Evolutionary conservation across 2,888 invertebrate species (phyloP).

Genomic region (Tetranychus piercei): DNA sequence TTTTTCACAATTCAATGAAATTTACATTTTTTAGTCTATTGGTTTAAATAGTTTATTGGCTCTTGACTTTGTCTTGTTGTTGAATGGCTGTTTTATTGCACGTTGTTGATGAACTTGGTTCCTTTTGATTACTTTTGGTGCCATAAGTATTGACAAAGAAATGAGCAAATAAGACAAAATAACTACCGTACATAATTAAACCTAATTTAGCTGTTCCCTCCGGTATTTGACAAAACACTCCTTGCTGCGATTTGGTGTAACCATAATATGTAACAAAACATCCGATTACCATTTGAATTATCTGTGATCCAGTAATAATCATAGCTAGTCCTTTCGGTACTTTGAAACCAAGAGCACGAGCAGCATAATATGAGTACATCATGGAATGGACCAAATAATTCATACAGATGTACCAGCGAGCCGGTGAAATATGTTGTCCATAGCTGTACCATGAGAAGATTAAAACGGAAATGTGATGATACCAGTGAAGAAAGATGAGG

Average conservation of each 20-base stretch:
- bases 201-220: constrained; percentile 65
- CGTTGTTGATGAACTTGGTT: background rate
- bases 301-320: constrained; percentile 71
- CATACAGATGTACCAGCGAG: constrained; percentile 75
- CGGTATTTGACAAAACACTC: constrained; percentile 50
- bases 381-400: constrained; percentile 76
- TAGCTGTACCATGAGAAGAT: constrained; percentile 74
- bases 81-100: background rate
- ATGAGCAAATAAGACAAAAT: constrained; percentile 73
- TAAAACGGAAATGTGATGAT: constrained; percentile 84
- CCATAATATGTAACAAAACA: constrained; percentile 75
- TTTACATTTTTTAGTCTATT: background rate
- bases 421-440: constrained; percentile 37
- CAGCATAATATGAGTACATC: constrained; percentile 79
- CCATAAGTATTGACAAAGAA: constrained; percentile 78
- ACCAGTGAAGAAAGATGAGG: constrained; percentile 85
- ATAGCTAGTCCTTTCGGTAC: constrained; percentile 61
- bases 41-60: background rate
- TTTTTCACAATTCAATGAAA: no score
- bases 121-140: background rate
- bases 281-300: constrained; percentile 86
- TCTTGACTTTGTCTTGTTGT: background rate
- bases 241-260: constrained; percentile 46
- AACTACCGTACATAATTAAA: constrained; percentile 84
- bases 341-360: constrained; percentile 62